These are phyloP conservation scores for Malaclemys terrapin DNA, from an alignment of 2,113 vertebrate species.

Conservation along the genomic window DNA sequence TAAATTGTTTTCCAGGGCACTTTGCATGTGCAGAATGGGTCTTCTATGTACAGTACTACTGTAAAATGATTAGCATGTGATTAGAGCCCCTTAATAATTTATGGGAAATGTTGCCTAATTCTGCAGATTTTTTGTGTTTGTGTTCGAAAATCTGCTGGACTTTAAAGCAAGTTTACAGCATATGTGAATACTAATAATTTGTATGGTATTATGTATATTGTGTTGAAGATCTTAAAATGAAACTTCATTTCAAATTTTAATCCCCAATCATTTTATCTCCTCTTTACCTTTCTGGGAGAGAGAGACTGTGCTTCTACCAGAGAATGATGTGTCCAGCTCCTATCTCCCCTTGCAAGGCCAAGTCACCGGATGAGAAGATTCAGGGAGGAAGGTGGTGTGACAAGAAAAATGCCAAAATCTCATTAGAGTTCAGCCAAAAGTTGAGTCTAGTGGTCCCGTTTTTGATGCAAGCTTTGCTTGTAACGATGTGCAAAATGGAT, in stretches of 20 bases:
- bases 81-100: background rate
- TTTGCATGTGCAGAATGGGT: background rate
- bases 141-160: background rate
- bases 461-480: background rate
- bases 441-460: background rate
- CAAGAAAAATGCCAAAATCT: background rate
- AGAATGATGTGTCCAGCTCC: background rate
- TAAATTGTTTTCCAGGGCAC: background rate
- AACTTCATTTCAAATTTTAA: background rate
- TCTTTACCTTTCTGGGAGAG: background rate
- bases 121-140: background rate
- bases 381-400: background rate
- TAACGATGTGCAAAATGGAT: background rate
- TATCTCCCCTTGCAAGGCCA: background rate
- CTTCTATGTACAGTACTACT: background rate
- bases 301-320: background rate
- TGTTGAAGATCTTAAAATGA: background rate
- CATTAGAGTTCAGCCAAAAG: background rate
- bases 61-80: background rate
- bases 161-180: background rate
- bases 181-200: background rate
- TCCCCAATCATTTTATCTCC: background rate
- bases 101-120: background rate
- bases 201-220: background rate
- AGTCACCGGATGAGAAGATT: accelerated